Base-by-base conservation (phyloP, 2,888 invertebrate species). In the Leptothorax acervorum region DNA sequence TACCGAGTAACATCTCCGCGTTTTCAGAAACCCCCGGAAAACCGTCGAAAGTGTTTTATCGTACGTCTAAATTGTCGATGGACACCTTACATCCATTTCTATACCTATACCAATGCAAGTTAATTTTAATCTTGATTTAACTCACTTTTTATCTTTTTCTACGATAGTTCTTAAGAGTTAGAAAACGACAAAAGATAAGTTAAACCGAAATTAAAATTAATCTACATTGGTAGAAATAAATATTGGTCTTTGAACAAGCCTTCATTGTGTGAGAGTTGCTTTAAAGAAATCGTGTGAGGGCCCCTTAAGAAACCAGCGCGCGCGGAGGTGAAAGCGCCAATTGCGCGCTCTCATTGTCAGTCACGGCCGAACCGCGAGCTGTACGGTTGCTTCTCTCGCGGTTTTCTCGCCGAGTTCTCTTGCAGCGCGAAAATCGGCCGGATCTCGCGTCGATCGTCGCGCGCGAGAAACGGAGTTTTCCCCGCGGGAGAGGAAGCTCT, bases 321-420 rank as follows among this genome's bases (percentile, higher is more conserved):
- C 91, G 92, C 23, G 23, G 23, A 93, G 93, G 94, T 94, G 94
- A 94, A 94, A 94, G 94, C 94, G 93, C 91, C 91, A 92, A 91
- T 92, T 91, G 92, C 92, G 92, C 92, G 92, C 92, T 91, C 90
- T 90, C 91, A 89, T 90, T 91, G 90, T 91, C 93, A 95, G 94
- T 95, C 94, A 94, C 94, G 94, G 94, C 93, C 93, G 94, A 93
- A 91, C 92, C 94, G 92, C 91, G 91, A 90, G 89, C 83, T 82
- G 88, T 68, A 70, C 85, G 85, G 88, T 68, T n/a, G 18, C 45
- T 48, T 9, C 35, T 42, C 70, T 42, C 23, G 62, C 39, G 71
- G 8, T 35, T 71, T n/a, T 63, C 39, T 42, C 39, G 39, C 3
- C 62, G 62, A 39, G 65, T 23, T 65, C 9, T 45, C 28, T 45